Conservation (phyloP, 2,797 vertebrate species). For the Martes flavigula region DNA sequence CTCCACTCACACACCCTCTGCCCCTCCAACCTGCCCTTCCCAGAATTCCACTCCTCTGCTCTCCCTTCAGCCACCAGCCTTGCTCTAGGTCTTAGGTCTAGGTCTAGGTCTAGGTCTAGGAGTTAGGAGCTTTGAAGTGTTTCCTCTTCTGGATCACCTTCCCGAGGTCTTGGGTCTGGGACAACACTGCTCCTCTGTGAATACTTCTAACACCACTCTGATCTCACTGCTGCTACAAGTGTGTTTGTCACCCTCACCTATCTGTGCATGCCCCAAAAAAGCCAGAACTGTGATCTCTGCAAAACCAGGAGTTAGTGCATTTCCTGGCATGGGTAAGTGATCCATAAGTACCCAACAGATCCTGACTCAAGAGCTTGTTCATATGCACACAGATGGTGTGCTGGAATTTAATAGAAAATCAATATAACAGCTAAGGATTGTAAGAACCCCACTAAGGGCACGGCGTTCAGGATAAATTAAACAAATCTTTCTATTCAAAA, state of each 20-base stretch:
- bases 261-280: not conserved
- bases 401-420: constrained; percentile 2
- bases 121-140: not conserved
- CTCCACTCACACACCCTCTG: too few relatives aligned
- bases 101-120: not conserved
- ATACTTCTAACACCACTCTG: not conserved
- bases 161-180: not conserved
- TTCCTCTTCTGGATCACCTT: too few relatives aligned
- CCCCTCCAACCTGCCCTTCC: not conserved
- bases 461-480: not conserved
- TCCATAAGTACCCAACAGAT: not conserved
- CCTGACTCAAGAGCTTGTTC: not conserved
- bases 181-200: rapidly evolving
- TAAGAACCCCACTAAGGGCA: not conserved
- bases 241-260: too few relatives aligned
- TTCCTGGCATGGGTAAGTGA: not conserved
- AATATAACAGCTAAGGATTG: not conserved
- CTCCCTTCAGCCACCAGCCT: too few relatives aligned
- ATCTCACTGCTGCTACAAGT: rapidly evolving
- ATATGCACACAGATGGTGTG: not conserved
- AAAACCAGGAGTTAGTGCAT: not conserved
- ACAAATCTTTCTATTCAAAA: not conserved
- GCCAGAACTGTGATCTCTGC: not conserved
- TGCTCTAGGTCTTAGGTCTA: not conserved
- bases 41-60: rapidly evolving